These are phyloP conservation scores for Cirrhinus molitorella DNA, from an alignment of 2,797 vertebrate species.

Conservation along the genomic window DNA sequence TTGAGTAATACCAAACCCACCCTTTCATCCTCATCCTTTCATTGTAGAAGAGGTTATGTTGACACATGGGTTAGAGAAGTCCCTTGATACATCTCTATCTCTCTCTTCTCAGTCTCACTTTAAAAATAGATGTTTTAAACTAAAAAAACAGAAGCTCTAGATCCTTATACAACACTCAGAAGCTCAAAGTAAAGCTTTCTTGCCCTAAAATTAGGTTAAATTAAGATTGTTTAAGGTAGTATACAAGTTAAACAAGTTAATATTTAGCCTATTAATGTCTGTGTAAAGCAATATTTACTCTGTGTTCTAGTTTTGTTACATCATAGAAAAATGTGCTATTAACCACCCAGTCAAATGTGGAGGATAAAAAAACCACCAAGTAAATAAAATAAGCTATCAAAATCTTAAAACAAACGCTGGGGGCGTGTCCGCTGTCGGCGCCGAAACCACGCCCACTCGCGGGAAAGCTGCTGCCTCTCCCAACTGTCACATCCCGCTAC, in stretches of 20 bases:
- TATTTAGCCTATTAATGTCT: too few relatives aligned
- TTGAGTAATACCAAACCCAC: slow-evolving; percentile 26
- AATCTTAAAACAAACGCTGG: too few relatives aligned
- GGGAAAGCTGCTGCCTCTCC: too few relatives aligned
- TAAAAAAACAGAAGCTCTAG: not conserved
- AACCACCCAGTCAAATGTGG: too few relatives aligned
- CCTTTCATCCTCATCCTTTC: slow-evolving; percentile 45
- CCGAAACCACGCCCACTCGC: too few relatives aligned
- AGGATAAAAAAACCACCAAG: too few relatives aligned
- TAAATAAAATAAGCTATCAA: too few relatives aligned
- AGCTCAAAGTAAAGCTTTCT: not conserved
- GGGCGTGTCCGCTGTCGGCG: too few relatives aligned
- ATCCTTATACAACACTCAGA: not conserved
- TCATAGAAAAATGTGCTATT: too few relatives aligned
- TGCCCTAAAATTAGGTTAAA: not conserved
- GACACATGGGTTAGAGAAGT: not conserved
- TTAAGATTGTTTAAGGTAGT: not conserved
- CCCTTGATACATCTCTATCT: not conserved
- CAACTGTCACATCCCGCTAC: too few relatives aligned
- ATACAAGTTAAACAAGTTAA: not conserved
- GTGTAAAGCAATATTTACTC: too few relatives aligned
- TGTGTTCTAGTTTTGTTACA: too few relatives aligned
- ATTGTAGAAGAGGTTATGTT: slow-evolving; percentile 34
- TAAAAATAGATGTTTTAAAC: not conserved
- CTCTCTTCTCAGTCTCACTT: not conserved